Percentiles rank a stretch among this genome's conserved stretches.
Evolutionary conservation across 30 jellyfish, hydroid and myxozoan species (phyloP).

Genomic region (Sanderia malayensis): DNA sequence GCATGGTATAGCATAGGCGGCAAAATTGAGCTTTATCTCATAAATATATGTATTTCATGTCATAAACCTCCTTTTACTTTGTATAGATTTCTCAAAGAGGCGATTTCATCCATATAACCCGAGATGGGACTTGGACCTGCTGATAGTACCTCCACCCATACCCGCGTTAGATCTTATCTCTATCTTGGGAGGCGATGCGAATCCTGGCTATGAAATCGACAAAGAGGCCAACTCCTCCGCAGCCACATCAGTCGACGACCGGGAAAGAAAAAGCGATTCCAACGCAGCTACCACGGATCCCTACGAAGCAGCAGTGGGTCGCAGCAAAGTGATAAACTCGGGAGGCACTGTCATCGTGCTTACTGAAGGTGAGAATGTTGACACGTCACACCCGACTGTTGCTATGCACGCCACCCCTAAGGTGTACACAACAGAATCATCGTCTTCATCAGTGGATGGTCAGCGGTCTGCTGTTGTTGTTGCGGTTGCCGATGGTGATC

Average conservation of each 20-base stretch:
- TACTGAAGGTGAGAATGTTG: conserved; percentile 47
- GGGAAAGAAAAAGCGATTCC: background rate
- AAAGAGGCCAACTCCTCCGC: background rate
- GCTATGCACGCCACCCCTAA: conserved; percentile 25
- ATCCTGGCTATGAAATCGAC: background rate
- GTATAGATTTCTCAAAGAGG: conserved; percentile 74
- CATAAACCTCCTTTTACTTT: too few relatives aligned
- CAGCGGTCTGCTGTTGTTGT: too few relatives aligned
- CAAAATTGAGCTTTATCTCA: too few relatives aligned
- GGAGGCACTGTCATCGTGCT: conserved; percentile 68
- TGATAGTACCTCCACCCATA: conserved; percentile 90
- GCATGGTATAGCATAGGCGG: too few relatives aligned
- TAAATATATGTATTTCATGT: too few relatives aligned
- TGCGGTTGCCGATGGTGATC: too few relatives aligned
- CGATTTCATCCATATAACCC: conserved; percentile 87
- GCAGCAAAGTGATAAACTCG: conserved; percentile 53
- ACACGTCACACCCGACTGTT: conserved; percentile 16
- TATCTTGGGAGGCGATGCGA: conserved; percentile 47
- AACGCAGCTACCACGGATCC: background rate
- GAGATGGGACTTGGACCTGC: conserved; percentile 80
- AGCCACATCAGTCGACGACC: background rate
- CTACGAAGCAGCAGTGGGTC: conserved; percentile 13
- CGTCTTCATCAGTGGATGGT: too few relatives aligned
- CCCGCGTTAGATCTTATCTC: conserved; percentile 81
- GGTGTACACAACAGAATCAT: conserved; percentile 8